phyloP scores from a whole-genome alignment of 2,797 vertebrate genomes.

The Myripristis murdjan region DNA sequence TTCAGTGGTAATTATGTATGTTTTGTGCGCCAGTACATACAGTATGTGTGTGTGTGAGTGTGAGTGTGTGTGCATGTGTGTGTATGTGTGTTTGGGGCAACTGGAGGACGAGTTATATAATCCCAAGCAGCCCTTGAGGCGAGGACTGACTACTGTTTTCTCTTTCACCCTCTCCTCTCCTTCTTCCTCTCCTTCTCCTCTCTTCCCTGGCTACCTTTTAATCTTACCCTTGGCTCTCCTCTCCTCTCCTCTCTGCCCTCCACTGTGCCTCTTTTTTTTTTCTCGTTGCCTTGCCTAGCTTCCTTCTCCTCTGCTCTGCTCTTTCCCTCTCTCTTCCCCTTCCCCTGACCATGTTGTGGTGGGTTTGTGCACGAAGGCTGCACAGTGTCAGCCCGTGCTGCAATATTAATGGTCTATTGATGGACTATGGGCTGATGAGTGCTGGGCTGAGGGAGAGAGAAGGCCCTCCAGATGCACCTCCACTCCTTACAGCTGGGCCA shows the following conservation, averaged over 20 bases:
- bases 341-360: constrained; percentile 56
- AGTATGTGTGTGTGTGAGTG: neutral
- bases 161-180: constrained; percentile 13
- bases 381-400: constrained; percentile 74
- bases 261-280: neutral
- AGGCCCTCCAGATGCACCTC: constrained; percentile 82
- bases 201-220: neutral
- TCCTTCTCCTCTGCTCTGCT: neutral
- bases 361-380: constrained; percentile 66
- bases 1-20: constrained; percentile 41
- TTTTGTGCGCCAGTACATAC: constrained; percentile 14
- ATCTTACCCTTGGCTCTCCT: neutral
- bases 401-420: constrained; percentile 88
- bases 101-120: constrained; percentile 64
- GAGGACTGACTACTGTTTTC: constrained; percentile 51
- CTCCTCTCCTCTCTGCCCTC: neutral
- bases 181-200: neutral
- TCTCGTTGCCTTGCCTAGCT: neutral
- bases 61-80: constrained; percentile 18
- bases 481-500: constrained; percentile 78
- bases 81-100: constrained; percentile 38
- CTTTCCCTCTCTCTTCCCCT: too few relatives aligned
- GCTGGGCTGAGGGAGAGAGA: constrained; percentile 73
- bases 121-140: constrained; percentile 47
- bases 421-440: constrained; percentile 83